Base-by-base conservation (phyloP, 1,140 invertebrate genomes). In the Prorops nasuta region DNA sequence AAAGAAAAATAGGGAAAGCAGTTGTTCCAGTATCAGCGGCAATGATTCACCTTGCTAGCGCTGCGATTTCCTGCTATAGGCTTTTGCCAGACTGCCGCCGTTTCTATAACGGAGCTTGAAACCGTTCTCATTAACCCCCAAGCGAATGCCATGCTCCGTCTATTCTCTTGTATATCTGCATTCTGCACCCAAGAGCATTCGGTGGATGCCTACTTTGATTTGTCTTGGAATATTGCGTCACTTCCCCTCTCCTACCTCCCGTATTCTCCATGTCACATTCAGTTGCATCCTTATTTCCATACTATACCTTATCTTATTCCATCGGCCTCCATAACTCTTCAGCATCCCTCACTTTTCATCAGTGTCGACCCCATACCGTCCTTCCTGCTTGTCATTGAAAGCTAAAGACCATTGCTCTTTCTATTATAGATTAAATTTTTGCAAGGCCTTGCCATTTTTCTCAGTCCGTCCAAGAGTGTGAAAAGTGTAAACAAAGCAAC, bases 81-180 rank as follows among this genome's bases (percentile, higher is more conserved):
- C 54, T 48, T 49, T 51, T 60, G 46, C 28, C 40, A 39, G 31
- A 35, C 44, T 41, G 37, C 56, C 54, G 50, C 51, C 36, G 56
- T 51, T 46, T 51, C 54, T 59, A 67, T 68, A 69, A 68, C 66
- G 55, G 60, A 50, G 51, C 66, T 70, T 66, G 66, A 70, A 69
- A 73, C 71, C 67, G 60, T 71, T 72, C 69, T 72, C 69, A 73
- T 73, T 72, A 73, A 73, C 66, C 65, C 63, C 60, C 66, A 63
- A 69, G 57, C 60, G 61, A 70, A 66, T 67, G 52, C 63, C 58
- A 55, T 43, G 49, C 60, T 65, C 55, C 56, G 59, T 63, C 63
- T 71, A 63, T 71, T 67, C 60, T 69, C 53, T 66, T 66, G 59
- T n/a, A n/a, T 66, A 67, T 68, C 67, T 68, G 60, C 60, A 66